These are phyloP conservation scores for Chionodraco myersi DNA, from an alignment of 2,113 vertebrate genomes.

Conservation along the genomic window DNA sequence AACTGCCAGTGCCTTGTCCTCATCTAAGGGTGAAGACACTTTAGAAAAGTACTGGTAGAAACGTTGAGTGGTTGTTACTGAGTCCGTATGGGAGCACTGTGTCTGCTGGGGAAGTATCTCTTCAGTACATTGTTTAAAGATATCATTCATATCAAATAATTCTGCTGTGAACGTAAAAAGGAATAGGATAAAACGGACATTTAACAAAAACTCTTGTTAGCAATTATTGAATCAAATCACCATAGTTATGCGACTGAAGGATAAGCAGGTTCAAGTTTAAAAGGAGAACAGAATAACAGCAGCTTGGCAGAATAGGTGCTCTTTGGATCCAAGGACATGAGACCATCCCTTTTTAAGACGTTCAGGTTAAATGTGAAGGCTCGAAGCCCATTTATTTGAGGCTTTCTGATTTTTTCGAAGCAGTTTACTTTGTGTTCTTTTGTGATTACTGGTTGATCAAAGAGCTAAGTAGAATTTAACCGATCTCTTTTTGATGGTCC, in stretches of 20 bases:
- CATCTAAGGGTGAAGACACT: slow-evolving; percentile 46
- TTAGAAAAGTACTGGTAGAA: slow-evolving; percentile 29
- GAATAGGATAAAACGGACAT: background rate
- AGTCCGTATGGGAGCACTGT: slow-evolving; percentile 49
- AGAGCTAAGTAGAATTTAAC: too few relatives aligned
- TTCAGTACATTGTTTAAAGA: slow-evolving; percentile 50
- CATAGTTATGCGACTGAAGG: background rate
- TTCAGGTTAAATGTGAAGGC: too few relatives aligned
- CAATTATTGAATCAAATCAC: background rate
- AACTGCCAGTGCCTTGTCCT: slow-evolving; percentile 73
- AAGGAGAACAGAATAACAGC: too few relatives aligned
- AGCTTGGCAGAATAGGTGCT: too few relatives aligned
- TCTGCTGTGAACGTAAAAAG: background rate
- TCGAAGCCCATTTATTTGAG: too few relatives aligned
- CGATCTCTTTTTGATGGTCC: background rate
- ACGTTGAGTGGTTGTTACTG: background rate
- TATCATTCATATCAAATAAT: background rate
- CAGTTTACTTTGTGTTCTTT: too few relatives aligned
- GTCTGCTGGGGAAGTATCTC: slow-evolving; percentile 46
- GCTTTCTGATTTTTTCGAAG: too few relatives aligned
- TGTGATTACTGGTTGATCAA: too few relatives aligned
- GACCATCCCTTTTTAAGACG: too few relatives aligned
- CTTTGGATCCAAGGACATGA: too few relatives aligned
- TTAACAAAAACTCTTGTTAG: background rate
- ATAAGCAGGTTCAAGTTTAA: background rate